Evolutionary conservation across 2,888 invertebrate species (phyloP), one percentile per base, ranked within the genome.

Genomic region (Branchellion lobata): DNA sequence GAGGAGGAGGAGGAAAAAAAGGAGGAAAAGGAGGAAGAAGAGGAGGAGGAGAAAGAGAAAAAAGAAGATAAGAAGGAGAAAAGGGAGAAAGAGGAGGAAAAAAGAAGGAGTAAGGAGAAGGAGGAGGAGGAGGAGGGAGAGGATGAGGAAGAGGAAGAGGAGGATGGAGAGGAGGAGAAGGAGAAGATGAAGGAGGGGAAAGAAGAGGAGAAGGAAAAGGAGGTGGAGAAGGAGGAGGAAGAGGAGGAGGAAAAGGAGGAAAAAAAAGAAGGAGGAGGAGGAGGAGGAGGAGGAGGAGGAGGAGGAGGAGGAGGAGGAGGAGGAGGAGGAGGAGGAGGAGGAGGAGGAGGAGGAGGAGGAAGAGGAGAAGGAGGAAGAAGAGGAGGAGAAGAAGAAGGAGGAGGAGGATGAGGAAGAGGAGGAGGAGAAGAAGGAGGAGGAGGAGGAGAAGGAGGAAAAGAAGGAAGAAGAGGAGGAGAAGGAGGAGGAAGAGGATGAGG

Each of bases 271-370:
- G 68, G 24, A 24, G 68, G 24, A 24, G 27, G 24, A 24, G 27
- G 68, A 24, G 18, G 24, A 11, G 68, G 11, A 24, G 27, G 24
- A 24, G 27, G 24, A 27, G 24, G 24, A 24, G 68, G 24, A 27
- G 68, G 24, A 24, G 68, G 24, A 68, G 68, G 24, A 27, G 68
- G 24, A 68, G n/a, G n/a, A n/a, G 90, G 79, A 84, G 83, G 47
- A 47, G 47, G 47, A 47, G 47, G 47, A 47, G 47, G 47, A 47
- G 47, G 18, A 47, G 47, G 47, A 47, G 47, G 47, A 47, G 47
- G 47, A 47, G 47, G 47, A 47, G 8, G 47, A 47, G 47, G 47
- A 47, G 47, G 47, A 47, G 8, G 47, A 47, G 47, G 47, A 47
- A 14, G 47, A 47, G n/a, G n/a, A n/a, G 18, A 18, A 47, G 47